Evolutionary conservation across 2,113 vertebrate species (phyloP).

Genomic region (Budorcas taxicolor): DNA sequence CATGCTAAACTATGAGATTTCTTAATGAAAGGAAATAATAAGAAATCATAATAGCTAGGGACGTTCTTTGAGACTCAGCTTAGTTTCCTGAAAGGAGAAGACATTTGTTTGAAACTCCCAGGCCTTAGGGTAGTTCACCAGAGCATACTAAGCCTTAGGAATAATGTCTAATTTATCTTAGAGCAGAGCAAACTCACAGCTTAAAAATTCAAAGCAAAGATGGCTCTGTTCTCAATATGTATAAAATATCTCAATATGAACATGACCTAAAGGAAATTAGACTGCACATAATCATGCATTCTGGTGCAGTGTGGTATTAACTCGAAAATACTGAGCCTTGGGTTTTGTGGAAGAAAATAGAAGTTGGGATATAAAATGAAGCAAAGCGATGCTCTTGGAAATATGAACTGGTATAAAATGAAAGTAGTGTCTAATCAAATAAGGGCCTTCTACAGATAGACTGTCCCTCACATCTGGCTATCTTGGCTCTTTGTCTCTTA

Average conservation of each 20-base stretch:
- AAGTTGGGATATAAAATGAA: constrained; percentile 44
- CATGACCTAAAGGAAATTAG: constrained; percentile 59
- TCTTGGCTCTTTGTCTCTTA: constrained; percentile 10
- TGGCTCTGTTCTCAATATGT: constrained; percentile 38
- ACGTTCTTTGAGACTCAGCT: constrained; percentile 33
- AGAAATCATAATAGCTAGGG: constrained; percentile 69
- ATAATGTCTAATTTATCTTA: constrained; percentile 63
- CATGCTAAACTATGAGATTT: constrained; percentile 69
- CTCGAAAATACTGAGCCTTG: constrained; percentile 51
- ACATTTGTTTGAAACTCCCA: constrained; percentile 55
- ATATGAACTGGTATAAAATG: constrained; percentile 50
- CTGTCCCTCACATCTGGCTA: constrained; percentile 35
- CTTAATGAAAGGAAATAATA: constrained; percentile 65
- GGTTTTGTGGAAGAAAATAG: constrained; percentile 37
- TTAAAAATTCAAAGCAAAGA: constrained; percentile 52
- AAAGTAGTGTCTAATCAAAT: constrained; percentile 55
- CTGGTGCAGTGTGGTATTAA: constrained; percentile 25
- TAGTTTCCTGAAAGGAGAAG: constrained; percentile 64
- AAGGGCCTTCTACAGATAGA: constrained; percentile 33
- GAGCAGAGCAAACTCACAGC: constrained; percentile 48
- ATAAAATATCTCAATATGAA: constrained; percentile 13
- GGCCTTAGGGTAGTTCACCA: constrained; percentile 39
- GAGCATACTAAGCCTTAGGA: constrained; percentile 59
- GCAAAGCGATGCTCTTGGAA: constrained; percentile 47
- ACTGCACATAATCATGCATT: constrained; percentile 45